These are phyloP conservation scores for Clarias gariepinus DNA, from an alignment of 2,113 vertebrate genomes.

Conservation along the genomic window DNA sequence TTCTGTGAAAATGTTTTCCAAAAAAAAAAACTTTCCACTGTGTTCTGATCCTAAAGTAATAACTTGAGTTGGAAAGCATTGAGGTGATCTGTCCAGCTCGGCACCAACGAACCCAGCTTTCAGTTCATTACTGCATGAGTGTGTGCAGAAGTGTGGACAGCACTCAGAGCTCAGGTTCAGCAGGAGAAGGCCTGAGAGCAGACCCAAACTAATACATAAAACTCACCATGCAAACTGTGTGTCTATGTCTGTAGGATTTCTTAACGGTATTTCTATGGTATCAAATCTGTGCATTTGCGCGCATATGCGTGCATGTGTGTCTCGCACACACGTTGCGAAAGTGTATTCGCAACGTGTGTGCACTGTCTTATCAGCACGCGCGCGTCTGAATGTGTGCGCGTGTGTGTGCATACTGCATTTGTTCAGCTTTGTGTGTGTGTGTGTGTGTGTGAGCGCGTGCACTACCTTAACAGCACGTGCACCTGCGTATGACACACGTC, in stretches of 20 bases:
- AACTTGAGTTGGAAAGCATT: not conserved
- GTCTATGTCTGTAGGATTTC: not conserved
- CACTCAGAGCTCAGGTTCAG: not conserved
- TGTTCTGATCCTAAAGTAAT: not conserved
- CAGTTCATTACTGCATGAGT: not conserved
- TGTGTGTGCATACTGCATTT: not conserved
- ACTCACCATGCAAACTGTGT: not conserved
- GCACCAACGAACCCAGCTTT: not conserved
- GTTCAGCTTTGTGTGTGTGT: not conserved
- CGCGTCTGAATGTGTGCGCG: not conserved
- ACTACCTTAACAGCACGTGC: not conserved
- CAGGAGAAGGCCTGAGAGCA: not conserved
- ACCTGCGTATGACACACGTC: not conserved
- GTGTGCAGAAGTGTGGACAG: not conserved
- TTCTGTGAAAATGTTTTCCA: not conserved
- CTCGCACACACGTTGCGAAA: too few species aligned
- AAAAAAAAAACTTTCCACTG: not conserved
- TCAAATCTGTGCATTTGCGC: not conserved
- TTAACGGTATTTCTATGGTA: too few species aligned
- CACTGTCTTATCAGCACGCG: not conserved
- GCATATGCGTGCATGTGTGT: not conserved
- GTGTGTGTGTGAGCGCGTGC: not conserved
- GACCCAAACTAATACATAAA: not conserved
- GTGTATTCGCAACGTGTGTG: not conserved
- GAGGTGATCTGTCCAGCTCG: not conserved